A percentile compares a stretch with the other conserved stretches of the same genome.
phyloP scores from a whole-genome alignment of 1,140 invertebrate species.

The Coenobita brevimanus region DNA sequence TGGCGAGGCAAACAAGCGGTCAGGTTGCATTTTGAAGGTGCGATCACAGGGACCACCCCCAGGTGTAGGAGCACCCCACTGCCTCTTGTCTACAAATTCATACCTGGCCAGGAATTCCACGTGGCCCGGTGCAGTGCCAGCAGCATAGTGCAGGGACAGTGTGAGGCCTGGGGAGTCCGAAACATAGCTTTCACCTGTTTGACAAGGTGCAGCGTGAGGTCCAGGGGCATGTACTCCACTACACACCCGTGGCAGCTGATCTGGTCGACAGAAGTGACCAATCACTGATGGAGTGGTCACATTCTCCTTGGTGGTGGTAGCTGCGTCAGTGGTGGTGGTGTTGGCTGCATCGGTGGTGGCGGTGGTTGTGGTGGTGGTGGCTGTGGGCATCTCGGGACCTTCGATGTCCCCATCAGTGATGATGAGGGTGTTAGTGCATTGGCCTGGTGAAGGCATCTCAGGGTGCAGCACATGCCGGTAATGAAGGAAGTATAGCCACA shows the following conservation, averaged over 20 bases:
- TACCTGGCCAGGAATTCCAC: conserved; percentile 85
- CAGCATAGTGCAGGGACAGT: conserved; percentile 83
- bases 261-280: conserved; percentile 64
- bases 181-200: conserved; percentile 84
- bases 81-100: conserved; percentile 87
- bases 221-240: conserved; percentile 75
- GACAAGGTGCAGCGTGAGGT: conserved; percentile 82
- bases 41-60: conserved; percentile 63
- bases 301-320: conserved; percentile 29
- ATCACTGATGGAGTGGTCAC: conserved; percentile 76
- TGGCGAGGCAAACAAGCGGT: conserved; percentile 80
- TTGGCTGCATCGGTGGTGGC: neutral
- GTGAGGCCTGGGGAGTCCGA: conserved; percentile 82
- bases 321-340: neutral
- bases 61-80: conserved; percentile 80
- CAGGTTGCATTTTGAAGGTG: conserved; percentile 62
- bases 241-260: conserved; percentile 67
- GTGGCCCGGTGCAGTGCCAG: conserved; percentile 85
- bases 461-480: conserved; percentile 67
- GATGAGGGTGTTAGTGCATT: conserved; percentile 67
- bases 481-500: conserved; percentile 70
- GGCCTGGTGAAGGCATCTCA: conserved; percentile 63
- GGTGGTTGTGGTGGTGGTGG: neutral
- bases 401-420: conserved; percentile 62
- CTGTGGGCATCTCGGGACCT: neutral